These are phyloP conservation scores for Nesospiza acunhae DNA, from an alignment of 2,113 vertebrate genomes.

Conservation along the genomic window DNA sequence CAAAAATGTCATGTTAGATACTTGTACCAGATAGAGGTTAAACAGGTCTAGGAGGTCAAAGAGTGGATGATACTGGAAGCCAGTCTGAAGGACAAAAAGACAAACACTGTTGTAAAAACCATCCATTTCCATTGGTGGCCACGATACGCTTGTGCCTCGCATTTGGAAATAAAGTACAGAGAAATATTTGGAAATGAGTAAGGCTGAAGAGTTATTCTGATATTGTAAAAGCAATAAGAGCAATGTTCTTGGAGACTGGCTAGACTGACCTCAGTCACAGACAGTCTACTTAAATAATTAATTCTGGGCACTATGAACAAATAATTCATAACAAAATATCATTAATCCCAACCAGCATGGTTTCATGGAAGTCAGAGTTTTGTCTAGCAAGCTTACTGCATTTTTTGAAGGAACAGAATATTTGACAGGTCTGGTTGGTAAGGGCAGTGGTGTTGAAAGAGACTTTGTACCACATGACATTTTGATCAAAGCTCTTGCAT, in stretches of 20 bases:
- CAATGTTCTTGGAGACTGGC: neutral
- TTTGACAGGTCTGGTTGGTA: neutral
- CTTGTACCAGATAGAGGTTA: neutral
- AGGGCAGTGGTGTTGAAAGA: neutral
- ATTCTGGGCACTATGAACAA: slow-evolving; percentile 38
- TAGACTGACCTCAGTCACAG: slow-evolving; percentile 51
- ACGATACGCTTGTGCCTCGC: neutral
- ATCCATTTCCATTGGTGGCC: neutral
- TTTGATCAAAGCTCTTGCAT: slow-evolving; percentile 44
- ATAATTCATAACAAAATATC: slow-evolving; percentile 50
- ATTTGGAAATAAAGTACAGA: neutral
- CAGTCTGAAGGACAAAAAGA: neutral
- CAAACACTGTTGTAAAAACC: neutral
- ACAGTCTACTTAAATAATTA: slow-evolving; percentile 55
- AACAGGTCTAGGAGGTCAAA: neutral
- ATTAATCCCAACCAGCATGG: slow-evolving; percentile 5
- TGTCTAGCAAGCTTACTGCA: neutral
- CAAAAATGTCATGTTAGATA: neutral
- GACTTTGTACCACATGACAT: neutral
- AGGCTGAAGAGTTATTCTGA: neutral
- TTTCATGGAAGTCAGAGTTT: neutral
- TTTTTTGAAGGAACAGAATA: neutral
- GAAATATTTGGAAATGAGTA: neutral
- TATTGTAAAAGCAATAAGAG: neutral
- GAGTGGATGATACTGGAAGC: neutral